Conservation (phyloP, 2,797 vertebrate species). For the Xenentodon cancila region DNA sequence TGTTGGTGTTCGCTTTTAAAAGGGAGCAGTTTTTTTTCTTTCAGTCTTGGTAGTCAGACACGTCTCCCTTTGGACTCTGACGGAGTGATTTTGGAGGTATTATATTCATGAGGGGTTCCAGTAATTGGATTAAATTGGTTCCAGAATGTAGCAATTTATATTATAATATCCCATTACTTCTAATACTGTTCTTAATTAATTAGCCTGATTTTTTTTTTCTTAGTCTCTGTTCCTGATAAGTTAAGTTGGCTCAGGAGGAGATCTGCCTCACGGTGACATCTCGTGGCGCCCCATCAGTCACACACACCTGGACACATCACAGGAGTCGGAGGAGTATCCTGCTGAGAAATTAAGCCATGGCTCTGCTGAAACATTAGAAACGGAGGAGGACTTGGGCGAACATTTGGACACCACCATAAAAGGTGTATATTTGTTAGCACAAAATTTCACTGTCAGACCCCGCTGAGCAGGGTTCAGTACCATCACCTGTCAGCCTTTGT, state of each 20-base stretch:
- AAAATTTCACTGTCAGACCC: constrained; percentile 6
- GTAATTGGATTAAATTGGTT: constrained; percentile 93
- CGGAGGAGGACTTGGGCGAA: too few relatives aligned
- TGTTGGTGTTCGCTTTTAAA: constrained; percentile 71
- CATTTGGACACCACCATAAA: too few relatives aligned
- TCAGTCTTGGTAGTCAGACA: constrained; percentile 81
- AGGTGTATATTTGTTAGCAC: constrained; percentile 21
- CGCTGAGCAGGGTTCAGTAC: constrained; percentile 66
- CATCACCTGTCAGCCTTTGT: constrained; percentile 71
- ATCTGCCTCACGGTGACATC: constrained; percentile 47
- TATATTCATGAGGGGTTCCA: constrained; percentile 89
- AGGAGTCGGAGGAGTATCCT: not conserved
- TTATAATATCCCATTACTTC: constrained; percentile 91
- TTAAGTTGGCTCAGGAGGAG: constrained; percentile 78
- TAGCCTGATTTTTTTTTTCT: constrained; percentile 77
- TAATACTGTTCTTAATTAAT: constrained; percentile 91
- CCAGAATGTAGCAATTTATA: constrained; percentile 92
- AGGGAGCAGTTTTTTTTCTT: constrained; percentile 73
- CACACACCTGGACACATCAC: constrained; percentile 64
- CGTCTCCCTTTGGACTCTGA: constrained; percentile 86
- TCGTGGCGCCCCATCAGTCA: constrained; percentile 33
- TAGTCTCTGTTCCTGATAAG: constrained; percentile 79
- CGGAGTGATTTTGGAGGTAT: constrained; percentile 88
- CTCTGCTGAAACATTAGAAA: too few relatives aligned
- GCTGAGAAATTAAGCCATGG: not conserved